These are phyloP conservation scores for Bucorvus abyssinicus DNA, from an alignment of 2,797 vertebrate species.

Conservation along the genomic window DNA sequence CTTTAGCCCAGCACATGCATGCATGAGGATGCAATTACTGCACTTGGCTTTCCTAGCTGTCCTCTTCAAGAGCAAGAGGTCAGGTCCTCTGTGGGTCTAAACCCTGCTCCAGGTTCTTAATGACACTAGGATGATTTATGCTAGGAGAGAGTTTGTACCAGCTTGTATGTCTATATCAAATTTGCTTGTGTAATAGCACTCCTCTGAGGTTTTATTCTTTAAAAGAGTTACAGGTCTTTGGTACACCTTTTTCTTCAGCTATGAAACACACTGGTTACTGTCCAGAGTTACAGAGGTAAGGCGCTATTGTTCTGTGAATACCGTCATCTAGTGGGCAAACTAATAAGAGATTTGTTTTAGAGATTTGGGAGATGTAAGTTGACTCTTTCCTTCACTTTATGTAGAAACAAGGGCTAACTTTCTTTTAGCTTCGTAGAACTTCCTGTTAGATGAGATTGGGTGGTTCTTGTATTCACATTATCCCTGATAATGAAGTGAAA, in stretches of 20 bases:
- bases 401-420: not conserved
- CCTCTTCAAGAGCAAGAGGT: not conserved
- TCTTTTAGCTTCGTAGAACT: not conserved
- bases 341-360: not conserved
- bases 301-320: not conserved
- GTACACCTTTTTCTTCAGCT: not conserved
- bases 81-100: not conserved
- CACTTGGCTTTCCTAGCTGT: not conserved
- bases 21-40: not conserved
- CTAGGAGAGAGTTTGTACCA: not conserved
- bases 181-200: not conserved
- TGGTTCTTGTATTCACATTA: not conserved
- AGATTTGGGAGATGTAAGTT: not conserved
- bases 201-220: not conserved
- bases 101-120: not conserved
- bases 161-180: not conserved
- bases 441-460: not conserved
- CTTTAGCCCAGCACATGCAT: not conserved
- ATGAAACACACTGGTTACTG: not conserved
- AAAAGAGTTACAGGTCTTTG: not conserved
- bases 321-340: not conserved
- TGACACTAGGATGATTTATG: constrained; percentile 2
- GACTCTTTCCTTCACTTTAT: not conserved
- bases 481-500: not conserved
- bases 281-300: not conserved